A percentile compares a stretch with the other conserved stretches of the same genome.
phyloP scores from a whole-genome alignment of 2,888 invertebrate species.

The Ischnura elegans region DNA sequence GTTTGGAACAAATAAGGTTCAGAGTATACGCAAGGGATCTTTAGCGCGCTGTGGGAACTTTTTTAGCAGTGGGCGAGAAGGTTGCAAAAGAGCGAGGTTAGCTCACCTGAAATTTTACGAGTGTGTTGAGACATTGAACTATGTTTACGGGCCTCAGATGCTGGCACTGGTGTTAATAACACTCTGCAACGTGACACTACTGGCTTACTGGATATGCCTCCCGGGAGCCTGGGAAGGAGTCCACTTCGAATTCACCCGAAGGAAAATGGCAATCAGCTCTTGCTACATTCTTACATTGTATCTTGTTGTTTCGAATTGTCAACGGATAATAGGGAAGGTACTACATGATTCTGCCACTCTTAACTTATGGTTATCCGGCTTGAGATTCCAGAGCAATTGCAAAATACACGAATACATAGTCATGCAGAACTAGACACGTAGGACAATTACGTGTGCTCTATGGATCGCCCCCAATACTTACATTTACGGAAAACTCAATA shows the following conservation, averaged over 20 bases:
- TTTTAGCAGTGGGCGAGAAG: too few relatives aligned
- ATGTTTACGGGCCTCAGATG: background rate
- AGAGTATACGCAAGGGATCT: background rate
- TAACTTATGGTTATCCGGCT: too few relatives aligned
- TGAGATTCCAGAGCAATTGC: too few relatives aligned
- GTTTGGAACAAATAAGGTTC: background rate
- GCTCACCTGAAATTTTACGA: slow-evolving; percentile 32
- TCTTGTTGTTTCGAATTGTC: background rate
- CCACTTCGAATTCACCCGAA: background rate
- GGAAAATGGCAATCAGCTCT: background rate
- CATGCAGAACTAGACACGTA: too few relatives aligned
- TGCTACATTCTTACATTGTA: background rate
- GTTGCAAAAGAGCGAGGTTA: background rate
- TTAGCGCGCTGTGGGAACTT: background rate
- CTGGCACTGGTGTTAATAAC: background rate
- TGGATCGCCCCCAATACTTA: too few relatives aligned
- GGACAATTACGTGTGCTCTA: too few relatives aligned
- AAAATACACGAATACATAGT: too few relatives aligned
- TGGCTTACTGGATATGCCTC: background rate
- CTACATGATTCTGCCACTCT: too few relatives aligned
- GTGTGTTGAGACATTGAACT: background rate
- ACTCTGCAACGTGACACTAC: background rate
- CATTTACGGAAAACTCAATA: too few relatives aligned
- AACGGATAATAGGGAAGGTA: slow-evolving; percentile 24
- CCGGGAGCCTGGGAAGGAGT: background rate